phyloP scores from a whole-genome alignment of 2,888 invertebrate species.

The Heliconius cydno region DNA sequence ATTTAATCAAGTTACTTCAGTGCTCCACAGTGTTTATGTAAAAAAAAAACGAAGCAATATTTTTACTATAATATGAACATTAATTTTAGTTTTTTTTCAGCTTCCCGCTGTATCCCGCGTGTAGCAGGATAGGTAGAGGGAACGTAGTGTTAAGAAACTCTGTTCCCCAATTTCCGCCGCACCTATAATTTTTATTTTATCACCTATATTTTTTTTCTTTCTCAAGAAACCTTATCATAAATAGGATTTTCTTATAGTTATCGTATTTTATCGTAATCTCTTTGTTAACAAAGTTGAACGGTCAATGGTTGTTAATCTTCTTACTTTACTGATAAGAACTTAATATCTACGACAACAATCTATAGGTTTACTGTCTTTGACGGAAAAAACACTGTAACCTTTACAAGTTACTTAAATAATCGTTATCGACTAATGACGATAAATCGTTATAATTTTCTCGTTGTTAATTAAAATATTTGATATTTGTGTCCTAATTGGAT shows the following conservation, averaged over 20 bases:
- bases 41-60: too few relatives aligned
- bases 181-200: too few relatives aligned
- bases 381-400: background rate
- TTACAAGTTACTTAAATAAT: background rate
- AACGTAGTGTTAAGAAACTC: too few relatives aligned
- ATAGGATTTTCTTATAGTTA: slow-evolving; percentile 11
- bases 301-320: slow-evolving; percentile 25
- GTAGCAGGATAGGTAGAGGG: too few relatives aligned
- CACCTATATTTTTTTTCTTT: too few relatives aligned
- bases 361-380: background rate
- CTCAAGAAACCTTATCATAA: background rate
- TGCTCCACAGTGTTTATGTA: too few relatives aligned
- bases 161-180: too few relatives aligned
- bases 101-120: too few relatives aligned
- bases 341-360: slow-evolving; percentile 15
- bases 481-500: too few relatives aligned
- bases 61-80: too few relatives aligned
- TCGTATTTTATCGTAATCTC: slow-evolving; percentile 33
- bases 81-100: too few relatives aligned
- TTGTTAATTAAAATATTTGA: background rate
- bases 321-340: slow-evolving; percentile 28
- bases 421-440: background rate
- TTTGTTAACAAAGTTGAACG: slow-evolving; percentile 26
- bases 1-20: too few relatives aligned
- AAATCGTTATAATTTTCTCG: background rate